A percentile compares a stretch with the other conserved stretches of the same genome.
phyloP scores from a whole-genome alignment of 2,888 invertebrate species.

The Leptopilina drosophilae region DNA sequence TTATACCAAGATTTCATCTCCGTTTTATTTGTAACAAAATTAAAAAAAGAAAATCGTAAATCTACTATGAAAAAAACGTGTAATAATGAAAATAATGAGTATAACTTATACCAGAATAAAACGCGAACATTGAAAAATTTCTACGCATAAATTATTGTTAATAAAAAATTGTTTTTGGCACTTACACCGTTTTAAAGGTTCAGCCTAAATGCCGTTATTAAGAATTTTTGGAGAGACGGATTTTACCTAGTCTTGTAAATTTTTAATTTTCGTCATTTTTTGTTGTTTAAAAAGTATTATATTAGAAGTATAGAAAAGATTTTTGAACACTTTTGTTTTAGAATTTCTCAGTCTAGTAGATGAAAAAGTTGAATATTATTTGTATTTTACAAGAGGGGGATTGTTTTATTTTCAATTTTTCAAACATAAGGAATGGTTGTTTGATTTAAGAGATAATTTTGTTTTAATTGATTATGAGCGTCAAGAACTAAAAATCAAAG shows the following conservation, averaged over 20 bases:
- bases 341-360: not conserved
- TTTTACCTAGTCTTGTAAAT: constrained; percentile 3
- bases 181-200: constrained; percentile 55
- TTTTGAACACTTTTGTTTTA: constrained; percentile 24
- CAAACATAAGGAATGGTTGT: not conserved
- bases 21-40: not conserved
- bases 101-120: not conserved
- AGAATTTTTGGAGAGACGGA: constrained; percentile 21
- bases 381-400: no score
- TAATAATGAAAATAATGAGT: not conserved
- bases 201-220: constrained; percentile 13
- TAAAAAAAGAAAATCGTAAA: not conserved
- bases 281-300: not conserved
- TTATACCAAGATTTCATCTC: not conserved
- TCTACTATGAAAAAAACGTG: not conserved
- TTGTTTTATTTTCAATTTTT: no score
- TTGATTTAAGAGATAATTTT: no score
- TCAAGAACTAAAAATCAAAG: no score
- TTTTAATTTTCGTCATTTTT: not conserved
- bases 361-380: not conserved
- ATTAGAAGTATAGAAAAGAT: not conserved
- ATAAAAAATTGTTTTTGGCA: constrained; percentile 57
- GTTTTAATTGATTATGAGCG: no score
- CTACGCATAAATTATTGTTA: not conserved
- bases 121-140: constrained; percentile 17